phyloP scores from a whole-genome alignment of 2,797 vertebrate genomes.

The Spondyliosoma cantharus region DNA sequence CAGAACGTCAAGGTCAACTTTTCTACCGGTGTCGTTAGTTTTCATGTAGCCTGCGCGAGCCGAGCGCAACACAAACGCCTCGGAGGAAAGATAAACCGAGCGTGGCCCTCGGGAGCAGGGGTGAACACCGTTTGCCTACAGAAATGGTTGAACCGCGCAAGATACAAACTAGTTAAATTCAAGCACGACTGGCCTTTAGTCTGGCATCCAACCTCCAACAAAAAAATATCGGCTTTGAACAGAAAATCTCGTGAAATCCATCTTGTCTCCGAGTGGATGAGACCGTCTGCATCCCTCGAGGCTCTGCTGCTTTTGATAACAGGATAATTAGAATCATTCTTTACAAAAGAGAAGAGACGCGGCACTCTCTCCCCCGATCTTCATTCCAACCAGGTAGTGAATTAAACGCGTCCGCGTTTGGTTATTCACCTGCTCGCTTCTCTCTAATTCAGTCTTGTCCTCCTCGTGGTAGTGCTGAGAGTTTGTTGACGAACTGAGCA shows the following conservation, averaged over 20 bases:
- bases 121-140: neutral
- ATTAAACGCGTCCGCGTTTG: conserved; percentile 53
- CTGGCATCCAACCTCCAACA: neutral
- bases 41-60: too few species aligned
- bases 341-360: neutral
- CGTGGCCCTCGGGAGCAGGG: neutral
- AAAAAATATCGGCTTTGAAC: neutral
- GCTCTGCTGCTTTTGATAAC: conserved; percentile 23
- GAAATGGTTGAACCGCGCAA: too few species aligned
- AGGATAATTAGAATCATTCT: conserved; percentile 27
- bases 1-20: too few species aligned
- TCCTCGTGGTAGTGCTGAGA: conserved; percentile 29
- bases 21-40: too few species aligned
- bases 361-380: neutral
- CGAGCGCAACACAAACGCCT: too few species aligned
- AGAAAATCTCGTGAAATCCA: conserved; percentile 4
- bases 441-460: conserved; percentile 37
- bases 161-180: neutral
- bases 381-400: conserved; percentile 46
- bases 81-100: too few species aligned
- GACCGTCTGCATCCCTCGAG: neutral
- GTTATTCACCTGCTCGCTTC: conserved; percentile 40
- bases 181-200: neutral
- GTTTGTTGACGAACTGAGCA: conserved; percentile 50
- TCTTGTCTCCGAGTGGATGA: neutral